Evolutionary conservation across 2,888 invertebrate species (phyloP).

Genomic region (Agonopterix subpropinquella): DNA sequence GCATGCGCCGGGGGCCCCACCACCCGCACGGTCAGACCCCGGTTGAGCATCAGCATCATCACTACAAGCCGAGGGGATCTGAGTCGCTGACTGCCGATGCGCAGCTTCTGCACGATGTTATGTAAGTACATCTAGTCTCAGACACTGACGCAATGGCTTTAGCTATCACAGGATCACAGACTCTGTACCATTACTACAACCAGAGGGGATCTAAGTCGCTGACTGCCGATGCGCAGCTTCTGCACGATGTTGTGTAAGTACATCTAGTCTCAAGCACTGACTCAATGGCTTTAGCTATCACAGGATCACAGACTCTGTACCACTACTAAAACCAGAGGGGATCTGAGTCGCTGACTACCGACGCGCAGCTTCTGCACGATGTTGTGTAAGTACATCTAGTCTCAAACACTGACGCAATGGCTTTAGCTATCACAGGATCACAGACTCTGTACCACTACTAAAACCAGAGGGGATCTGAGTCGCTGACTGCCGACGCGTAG

Average conservation of each 20-base stretch:
- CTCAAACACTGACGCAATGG: not conserved
- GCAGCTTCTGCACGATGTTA: constrained; percentile 83
- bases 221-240: constrained; percentile 80
- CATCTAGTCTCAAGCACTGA: not conserved
- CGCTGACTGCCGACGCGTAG: constrained; percentile 81
- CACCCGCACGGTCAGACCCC: constrained; percentile 59
- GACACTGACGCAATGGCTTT: no score
- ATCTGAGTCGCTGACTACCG: constrained; percentile 79
- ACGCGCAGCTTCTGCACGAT: constrained; percentile 71
- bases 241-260: not conserved
- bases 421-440: no score
- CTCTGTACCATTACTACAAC: constrained; percentile 72
- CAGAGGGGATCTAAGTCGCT: constrained; percentile 76
- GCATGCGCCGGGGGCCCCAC: constrained; percentile 56
- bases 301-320: constrained; percentile 18
- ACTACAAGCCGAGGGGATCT: constrained; percentile 76
- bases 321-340: constrained; percentile 78
- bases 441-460: constrained; percentile 67
- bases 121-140: constrained; percentile 64
- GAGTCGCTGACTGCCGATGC: constrained; percentile 81
- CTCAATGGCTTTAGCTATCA: no score
- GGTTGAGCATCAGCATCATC: constrained; percentile 57
- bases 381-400: not conserved
- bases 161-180: no score
- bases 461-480: constrained; percentile 72